Evolutionary conservation across 2,113 vertebrate species (phyloP), one percentile per base, ranked within the genome.

Genomic region (Ancistrus triradiatus): DNA sequence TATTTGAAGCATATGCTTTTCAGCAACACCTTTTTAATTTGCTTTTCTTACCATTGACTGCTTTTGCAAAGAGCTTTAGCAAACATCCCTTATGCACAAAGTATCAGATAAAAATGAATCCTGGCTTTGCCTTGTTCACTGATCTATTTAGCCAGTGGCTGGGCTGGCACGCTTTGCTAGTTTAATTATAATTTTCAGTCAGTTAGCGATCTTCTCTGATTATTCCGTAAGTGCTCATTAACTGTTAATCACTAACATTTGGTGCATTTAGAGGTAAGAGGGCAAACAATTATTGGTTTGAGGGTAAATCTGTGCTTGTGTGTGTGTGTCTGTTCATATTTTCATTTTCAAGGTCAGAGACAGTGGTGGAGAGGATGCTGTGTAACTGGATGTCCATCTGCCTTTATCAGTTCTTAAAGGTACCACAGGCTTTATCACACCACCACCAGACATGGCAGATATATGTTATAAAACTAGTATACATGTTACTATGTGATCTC

Each of bases 301-400:
- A 42, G 35, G 18, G 74, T 66, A 72, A 72, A 38, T 66, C 62
- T 68, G n/a, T 28, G 6, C 56, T 4, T 3, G 21, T 57, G 44
- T 48, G 11, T 25, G n/a, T 52, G 3, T 59, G 35, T 63, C 18
- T 67, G 33, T 63, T 48, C 49, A 6, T 14, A 22, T 17, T 69
- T 63, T 48, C 49, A 6, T 14, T 28, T 17, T 69, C 57, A 75
- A 98, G 96, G 86, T 97, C 93, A 14, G 95, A 98, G 88, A 98
- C 95, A 0, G 96, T 99, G 80, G 95, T 98, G 77, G 96, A 98
- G 78, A 90, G 95, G 77, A 99, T 99, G 96, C 91, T 99, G 62
- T 97, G 93, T 79, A 99, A 99, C 56, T 99, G 96, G 96, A 99
- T 99, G 95, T 98, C 93, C 67, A 96, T 99, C 85, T 99, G 96